Evolutionary conservation across 2,113 vertebrate genomes (phyloP).

Genomic region (Egretta garzetta): DNA sequence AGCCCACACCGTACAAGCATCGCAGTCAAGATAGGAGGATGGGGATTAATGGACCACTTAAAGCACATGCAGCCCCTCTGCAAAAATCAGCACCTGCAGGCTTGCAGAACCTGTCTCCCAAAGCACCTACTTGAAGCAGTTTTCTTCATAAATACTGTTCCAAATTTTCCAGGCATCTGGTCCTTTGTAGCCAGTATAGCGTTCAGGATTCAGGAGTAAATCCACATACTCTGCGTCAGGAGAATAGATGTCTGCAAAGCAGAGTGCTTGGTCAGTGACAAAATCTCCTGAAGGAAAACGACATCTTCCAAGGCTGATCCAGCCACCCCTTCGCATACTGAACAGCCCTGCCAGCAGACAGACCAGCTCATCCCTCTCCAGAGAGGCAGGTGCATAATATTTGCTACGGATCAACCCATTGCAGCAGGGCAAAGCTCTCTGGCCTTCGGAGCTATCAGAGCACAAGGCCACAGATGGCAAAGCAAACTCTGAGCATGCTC

Average conservation of each 20-base stretch:
- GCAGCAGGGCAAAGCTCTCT: background rate
- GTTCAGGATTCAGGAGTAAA: slow-evolving; percentile 81
- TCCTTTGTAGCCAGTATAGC: slow-evolving; percentile 84
- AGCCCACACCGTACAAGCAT: background rate
- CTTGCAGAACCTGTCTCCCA: background rate
- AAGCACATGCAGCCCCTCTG: background rate
- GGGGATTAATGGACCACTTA: background rate
- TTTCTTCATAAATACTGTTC: slow-evolving; percentile 86
- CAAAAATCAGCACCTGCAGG: background rate
- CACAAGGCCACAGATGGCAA: background rate
- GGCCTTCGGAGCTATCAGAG: background rate
- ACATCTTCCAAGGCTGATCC: background rate
- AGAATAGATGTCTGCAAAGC: slow-evolving; percentile 73
- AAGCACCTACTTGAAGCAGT: slow-evolving; percentile 84
- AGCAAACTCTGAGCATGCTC: background rate
- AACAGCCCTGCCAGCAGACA: background rate
- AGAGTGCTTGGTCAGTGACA: background rate
- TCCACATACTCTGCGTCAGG: slow-evolving; percentile 83
- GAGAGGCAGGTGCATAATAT: background rate
- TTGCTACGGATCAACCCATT: fast-evolving
- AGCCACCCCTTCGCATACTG: background rate
- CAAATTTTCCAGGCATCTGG: slow-evolving; percentile 82
- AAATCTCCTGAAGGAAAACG: background rate
- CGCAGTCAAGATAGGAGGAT: background rate
- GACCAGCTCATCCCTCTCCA: background rate